phyloP scores from a whole-genome alignment of 2,797 vertebrate genomes.

The Neosalanx taihuensis region DNA sequence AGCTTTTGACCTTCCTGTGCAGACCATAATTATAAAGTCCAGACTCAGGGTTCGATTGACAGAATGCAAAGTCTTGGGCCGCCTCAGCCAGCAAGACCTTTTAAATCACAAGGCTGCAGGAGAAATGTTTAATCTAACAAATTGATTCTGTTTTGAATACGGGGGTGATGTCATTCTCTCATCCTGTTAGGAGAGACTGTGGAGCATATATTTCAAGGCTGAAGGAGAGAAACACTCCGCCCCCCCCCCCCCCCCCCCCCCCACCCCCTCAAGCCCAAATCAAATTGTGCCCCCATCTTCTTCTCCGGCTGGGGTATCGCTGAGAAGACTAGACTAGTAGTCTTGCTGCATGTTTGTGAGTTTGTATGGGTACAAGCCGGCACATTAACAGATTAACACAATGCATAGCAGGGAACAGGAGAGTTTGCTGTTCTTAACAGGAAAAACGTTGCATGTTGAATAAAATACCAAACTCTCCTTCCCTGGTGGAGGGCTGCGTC shows the following conservation, averaged over 20 bases:
- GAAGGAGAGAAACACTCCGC: conserved; percentile 60
- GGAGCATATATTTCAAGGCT: conserved; percentile 61
- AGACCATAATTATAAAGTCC: conserved; percentile 81
- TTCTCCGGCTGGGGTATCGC: conserved; percentile 56
- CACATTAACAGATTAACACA: too few species aligned
- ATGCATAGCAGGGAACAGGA: too few species aligned
- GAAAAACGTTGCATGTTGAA: neutral
- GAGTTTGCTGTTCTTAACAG: too few species aligned
- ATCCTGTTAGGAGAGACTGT: conserved; percentile 71
- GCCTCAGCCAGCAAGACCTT: conserved; percentile 69
- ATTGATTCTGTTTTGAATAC: conserved; percentile 75
- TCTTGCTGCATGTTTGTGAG: conserved; percentile 34
- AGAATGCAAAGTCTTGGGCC: conserved; percentile 71
- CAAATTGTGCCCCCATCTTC: conserved; percentile 64
- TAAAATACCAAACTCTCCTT: conserved; percentile 42
- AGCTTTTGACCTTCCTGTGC: conserved; percentile 79
- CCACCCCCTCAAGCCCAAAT: conserved; percentile 60
- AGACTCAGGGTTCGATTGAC: conserved; percentile 73
- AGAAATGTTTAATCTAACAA: conserved; percentile 79
- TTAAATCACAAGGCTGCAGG: conserved; percentile 73
- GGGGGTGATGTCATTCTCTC: conserved; percentile 72
- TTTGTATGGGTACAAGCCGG: neutral
- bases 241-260: conserved; percentile 52
- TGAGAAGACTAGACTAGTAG: conserved; percentile 40
- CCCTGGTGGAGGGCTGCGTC: conserved; percentile 22